Evolutionary conservation across 2,888 invertebrate genomes (phyloP), one percentile per base, ranked within the genome.

Genomic region (Noctua pronuba): DNA sequence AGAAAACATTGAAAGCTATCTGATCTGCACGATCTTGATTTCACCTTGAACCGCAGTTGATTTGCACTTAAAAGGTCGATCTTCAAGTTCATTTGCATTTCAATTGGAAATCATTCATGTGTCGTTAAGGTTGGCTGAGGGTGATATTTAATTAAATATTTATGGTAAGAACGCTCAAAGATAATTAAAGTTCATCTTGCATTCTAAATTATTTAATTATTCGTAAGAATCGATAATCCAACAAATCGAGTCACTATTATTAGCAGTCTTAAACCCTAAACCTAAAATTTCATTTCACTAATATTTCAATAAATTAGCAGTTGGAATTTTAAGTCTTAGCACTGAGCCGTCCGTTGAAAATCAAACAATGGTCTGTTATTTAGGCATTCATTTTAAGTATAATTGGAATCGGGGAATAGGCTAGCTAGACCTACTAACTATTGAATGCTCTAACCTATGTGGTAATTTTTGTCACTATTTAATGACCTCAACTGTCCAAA

Each of bases 31-130:
- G 58, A 70, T 46, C 68, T 76, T 76, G 58, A 64, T 13, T 73
- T 28, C n/a, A 69, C 44, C 72, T 75, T 73, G 31, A 70, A 67
- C 58, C 18, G 67, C 18, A n/a, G 31, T 66, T 62, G 24, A 85
- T 73, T 73, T 67, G 21, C 31, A 71, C 70, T 75, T 52, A 52
- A 66, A 64, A 85, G 82, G 66, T 73, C 44, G 11, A 70, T 52
- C 46, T 55, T 85, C 44, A 16, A 66, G 49, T 70, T 60, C 41
- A 55, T 82, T 86, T 75, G 28, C 60, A 75, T 81, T 73, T 49
- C 72, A 55, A 80, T 75, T 74, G 38, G n/a, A 74, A 71, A 64
- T 60, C 71, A 71, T 60, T 75, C 31, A 72, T 38, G 31, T 74
- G 55, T 67, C 35, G 10, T 28, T 44, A 46, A 31, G 64, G 28